Evolutionary conservation across 2,797 vertebrate species (phyloP).

Genomic region (Poecilia wingei): DNA sequence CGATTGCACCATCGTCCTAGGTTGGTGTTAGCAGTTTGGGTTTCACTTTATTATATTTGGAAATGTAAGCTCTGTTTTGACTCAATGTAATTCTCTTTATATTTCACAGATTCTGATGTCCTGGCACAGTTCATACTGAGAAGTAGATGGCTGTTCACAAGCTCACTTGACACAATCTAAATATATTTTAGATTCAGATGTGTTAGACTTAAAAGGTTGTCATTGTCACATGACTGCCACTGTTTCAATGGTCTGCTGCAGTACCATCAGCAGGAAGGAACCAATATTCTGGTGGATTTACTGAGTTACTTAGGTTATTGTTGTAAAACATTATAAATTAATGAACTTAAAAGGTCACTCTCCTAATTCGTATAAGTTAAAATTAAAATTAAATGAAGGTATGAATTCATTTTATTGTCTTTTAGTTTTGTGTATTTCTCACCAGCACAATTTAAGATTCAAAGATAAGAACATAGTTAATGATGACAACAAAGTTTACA

Average conservation of each 20-base stretch:
- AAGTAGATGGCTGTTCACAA: slow-evolving; percentile 13
- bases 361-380: neutral
- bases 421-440: neutral
- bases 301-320: neutral
- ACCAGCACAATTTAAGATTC: neutral
- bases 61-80: slow-evolving; percentile 90
- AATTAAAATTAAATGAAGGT: neutral
- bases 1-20: slow-evolving; percentile 85
- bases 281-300: neutral
- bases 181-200: slow-evolving; percentile 14
- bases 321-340: neutral
- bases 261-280: neutral
- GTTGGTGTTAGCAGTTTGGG: slow-evolving; percentile 87
- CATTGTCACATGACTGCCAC: slow-evolving; percentile 12
- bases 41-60: slow-evolving; percentile 95
- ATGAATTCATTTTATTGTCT: neutral
- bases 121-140: slow-evolving; percentile 30
- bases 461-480: neutral
- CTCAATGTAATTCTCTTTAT: slow-evolving; percentile 83
- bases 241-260: slow-evolving; percentile 7
- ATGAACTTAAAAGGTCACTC: neutral
- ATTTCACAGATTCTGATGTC: slow-evolving; percentile 76
- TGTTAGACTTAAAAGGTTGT: slow-evolving; percentile 6
- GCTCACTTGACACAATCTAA: slow-evolving; percentile 9
- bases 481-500: neutral